Base-by-base conservation (phyloP, 2,888 invertebrate genomes). In the Serrognathus titanus region DNA sequence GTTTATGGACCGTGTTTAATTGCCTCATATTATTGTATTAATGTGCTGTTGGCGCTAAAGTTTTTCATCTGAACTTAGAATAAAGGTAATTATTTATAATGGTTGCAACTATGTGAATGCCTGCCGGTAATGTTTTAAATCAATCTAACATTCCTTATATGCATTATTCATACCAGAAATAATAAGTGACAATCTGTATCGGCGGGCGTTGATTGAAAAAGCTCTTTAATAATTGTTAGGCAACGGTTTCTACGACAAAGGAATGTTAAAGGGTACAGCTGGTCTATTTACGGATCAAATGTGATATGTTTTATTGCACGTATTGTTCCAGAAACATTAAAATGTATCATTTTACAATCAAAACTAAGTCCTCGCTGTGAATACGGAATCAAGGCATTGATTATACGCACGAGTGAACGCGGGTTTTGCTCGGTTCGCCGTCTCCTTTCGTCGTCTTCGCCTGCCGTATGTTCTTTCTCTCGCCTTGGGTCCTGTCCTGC, bases 281-380 rank as follows among this genome's bases (percentile, higher is more conserved):
- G 39, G 43, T 51, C 57, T 62, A 46, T 62, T 60, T 40, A 51
- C 57, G 59, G 61, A 63, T 64, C 60, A 65, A 64, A 66, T 63
- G 65, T 66, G 66, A 66, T 64, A 68, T 69, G 67, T 69, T 69
- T 66, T 67, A 66, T 65, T 62, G 63, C 66, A 65, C 62, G 66
- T 68, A 71, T 71, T 72, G 71, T 71, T 70, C 64, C 58, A 63
- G 60, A 63, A 66, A 64, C 70, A 72, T 72, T 72, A 71, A 71
- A 72, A 71, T 72, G 71, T 73, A 73, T 73, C 71, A 72, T 73
- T 70, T 71, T 69, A 69, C 66, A 70, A 71, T 71, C 71, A 70
- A 70, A 71, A 68, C 65, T 63, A 63, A 65, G 59, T 66, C 68
- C 63, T 67, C 63, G 68, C 64, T 63, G 66, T 68, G 70, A 70